These are phyloP conservation scores for Nasua narica DNA, from an alignment of 2,797 vertebrate species.

Conservation along the genomic window DNA sequence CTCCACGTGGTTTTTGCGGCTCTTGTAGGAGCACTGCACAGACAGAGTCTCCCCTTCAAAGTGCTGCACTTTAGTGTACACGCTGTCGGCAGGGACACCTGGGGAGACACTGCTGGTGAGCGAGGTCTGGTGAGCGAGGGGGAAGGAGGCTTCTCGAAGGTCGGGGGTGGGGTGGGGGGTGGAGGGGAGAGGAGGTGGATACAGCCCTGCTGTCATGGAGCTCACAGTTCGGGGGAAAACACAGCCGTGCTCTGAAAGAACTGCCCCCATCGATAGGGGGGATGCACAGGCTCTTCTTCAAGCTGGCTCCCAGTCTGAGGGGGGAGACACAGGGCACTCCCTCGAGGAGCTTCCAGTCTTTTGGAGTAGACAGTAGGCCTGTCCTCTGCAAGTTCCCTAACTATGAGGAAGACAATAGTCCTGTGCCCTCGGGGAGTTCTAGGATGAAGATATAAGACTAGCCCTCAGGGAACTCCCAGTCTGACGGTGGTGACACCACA, in stretches of 20 bases:
- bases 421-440: neutral
- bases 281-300: neutral
- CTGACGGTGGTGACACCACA: neutral
- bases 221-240: neutral
- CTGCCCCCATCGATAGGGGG: accelerated
- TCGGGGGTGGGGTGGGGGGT: too few relatives aligned
- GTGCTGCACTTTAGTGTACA: slow-evolving; percentile 51
- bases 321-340: neutral
- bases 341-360: neutral
- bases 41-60: slow-evolving; percentile 65
- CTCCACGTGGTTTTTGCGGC: neutral
- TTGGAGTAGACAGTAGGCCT: neutral
- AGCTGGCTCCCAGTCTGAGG: neutral
- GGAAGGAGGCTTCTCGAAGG: neutral
- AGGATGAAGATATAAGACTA: neutral
- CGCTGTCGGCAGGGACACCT: neutral
- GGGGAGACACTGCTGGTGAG: neutral
- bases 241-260: neutral
- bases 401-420: neutral
- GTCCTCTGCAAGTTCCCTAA: neutral
- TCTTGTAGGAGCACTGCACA: slow-evolving; percentile 67
- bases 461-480: neutral
- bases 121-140: neutral
- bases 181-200: neutral
- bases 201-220: neutral